Evolutionary conservation across 2,113 vertebrate species (phyloP), one percentile per base, ranked within the genome.

Genomic region (Jacana jacana): DNA sequence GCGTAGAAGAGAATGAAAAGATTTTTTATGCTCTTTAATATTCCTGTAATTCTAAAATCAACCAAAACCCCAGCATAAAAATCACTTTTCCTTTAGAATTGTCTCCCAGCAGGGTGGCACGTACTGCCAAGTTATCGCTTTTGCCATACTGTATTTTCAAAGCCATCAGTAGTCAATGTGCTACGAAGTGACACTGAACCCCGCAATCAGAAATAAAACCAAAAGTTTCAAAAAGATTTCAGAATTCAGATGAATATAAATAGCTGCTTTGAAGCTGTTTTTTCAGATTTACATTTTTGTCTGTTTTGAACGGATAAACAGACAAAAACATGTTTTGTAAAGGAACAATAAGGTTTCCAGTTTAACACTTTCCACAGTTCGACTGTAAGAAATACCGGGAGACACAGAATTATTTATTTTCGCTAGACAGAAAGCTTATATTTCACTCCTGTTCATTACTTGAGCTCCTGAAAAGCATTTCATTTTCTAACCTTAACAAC

Each of bases 221-320:
- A 9, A 40, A 91, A 88, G 68, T 61, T 95, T 95, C 61, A 88
- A 88, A 96, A 93, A 96, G 78, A 90, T 89, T 88, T 86, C 33
- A 68, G 83, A 96, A 95, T 95, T 84, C 64, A 88, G 54, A 96
- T 93, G 54, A 85, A 70, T 81, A 94, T 48, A 93, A 94, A 70
- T 19, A 79, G 57, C 76, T 83, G 40, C 93, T 97, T 94, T 96
- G 92, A 96, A 96, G 92, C 75, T 46, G 42, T 28, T 93, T 93
- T 88, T 72, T 81, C 63, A 93, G 79, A 96, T 94, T 90, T 94
- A 93, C 86, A 94, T 96, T 92, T 93, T 83, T 57, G 88, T 79
- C 93, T 91, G 65, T 76, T 81, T 55, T 77, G 51, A 73, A 73
- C 0, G 22, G 84, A 89, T 94, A 94, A 93, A 95, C 75, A 94